Evolutionary conservation across 1,140 invertebrate species (phyloP).

Genomic region (Drosophila sechellia): DNA sequence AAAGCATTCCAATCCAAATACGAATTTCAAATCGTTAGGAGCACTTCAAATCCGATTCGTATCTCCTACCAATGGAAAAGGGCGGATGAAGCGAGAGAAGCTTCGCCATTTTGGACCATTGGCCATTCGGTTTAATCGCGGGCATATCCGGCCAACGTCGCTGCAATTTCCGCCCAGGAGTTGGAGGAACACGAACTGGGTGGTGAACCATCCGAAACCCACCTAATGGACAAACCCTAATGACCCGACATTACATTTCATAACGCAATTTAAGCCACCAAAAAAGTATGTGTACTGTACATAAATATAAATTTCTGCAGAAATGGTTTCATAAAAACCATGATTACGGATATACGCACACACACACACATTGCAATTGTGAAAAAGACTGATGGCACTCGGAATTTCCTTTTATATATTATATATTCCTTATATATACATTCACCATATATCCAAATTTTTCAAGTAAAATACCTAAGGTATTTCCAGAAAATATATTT

Average conservation of each 20-base stretch:
- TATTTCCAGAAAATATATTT: too few species aligned
- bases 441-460: too few species aligned
- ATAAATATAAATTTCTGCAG: conserved; percentile 40
- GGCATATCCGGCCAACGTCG: conserved; percentile 66
- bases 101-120: conserved; percentile 47
- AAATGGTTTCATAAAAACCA: conserved; percentile 69
- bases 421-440: too few species aligned
- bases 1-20: conserved; percentile 21
- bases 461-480: too few species aligned
- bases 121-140: conserved; percentile 70
- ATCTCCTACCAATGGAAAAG: conserved; percentile 17
- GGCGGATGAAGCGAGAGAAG: neutral
- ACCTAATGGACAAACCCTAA: conserved; percentile 69
- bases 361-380: conserved; percentile 5
- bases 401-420: neutral
- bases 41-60: conserved; percentile 27
- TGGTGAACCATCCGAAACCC: conserved; percentile 5
- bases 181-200: conserved; percentile 1
- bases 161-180: conserved; percentile 64
- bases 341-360: conserved; percentile 64
- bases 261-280: conserved; percentile 72
- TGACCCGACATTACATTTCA: conserved; percentile 79
- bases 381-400: neutral
- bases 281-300: conserved; percentile 25
- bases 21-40: conserved; percentile 16